phyloP scores from a whole-genome alignment of 2,113 vertebrate genomes.

The Cheirogaleus medius region DNA sequence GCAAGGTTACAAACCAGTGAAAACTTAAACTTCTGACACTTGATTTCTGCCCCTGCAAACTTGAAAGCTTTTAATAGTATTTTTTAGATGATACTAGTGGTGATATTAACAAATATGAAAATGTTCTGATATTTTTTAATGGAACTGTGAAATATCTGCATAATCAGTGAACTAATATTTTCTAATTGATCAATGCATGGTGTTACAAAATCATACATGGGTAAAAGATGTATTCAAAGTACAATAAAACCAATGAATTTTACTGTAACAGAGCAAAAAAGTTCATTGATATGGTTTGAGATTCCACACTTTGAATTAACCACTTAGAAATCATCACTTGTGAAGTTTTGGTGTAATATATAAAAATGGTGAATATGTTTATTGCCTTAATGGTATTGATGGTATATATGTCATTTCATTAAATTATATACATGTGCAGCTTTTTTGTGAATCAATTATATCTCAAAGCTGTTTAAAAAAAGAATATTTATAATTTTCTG shows the following conservation, averaged over 20 bases:
- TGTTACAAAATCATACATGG: neutral
- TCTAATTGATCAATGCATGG: neutral
- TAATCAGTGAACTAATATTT: neutral
- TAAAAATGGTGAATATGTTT: neutral
- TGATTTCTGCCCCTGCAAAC: neutral
- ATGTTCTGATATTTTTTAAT: neutral
- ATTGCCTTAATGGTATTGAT: neutral
- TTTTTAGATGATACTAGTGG: neutral
- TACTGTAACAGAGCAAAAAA: neutral
- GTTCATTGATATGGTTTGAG: neutral
- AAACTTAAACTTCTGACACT: neutral
- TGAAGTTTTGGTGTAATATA: neutral
- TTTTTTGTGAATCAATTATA: neutral
- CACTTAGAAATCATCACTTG: slow-evolving; percentile 10
- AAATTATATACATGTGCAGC: fast-evolving
- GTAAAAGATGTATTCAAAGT: neutral
- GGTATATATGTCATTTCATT: neutral
- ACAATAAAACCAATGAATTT: neutral
- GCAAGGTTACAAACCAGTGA: neutral
- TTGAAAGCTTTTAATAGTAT: neutral
- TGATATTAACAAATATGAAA: neutral
- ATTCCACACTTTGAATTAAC: neutral
- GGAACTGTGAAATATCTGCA: neutral
- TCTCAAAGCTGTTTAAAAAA: neutral
- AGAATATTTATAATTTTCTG: neutral